Conservation (phyloP, 2,113 vertebrate species). For the Pygoscelis antarcticus region DNA sequence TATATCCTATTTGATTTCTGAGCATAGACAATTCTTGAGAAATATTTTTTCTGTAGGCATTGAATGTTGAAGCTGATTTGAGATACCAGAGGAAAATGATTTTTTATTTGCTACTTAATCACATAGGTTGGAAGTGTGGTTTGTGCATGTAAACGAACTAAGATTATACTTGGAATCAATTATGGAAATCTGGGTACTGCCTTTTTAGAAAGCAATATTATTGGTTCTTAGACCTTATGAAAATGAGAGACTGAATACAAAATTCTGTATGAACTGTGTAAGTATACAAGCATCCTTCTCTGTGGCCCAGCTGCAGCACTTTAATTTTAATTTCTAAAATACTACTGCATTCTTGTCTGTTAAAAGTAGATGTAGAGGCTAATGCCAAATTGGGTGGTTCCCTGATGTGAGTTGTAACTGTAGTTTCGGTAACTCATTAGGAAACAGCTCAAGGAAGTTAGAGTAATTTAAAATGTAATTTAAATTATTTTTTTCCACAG, state of each 20-base stretch:
- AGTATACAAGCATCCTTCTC: not conserved
- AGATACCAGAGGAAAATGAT: not conserved
- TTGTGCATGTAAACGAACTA: not conserved
- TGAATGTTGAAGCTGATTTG: not conserved
- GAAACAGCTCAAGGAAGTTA: conserved; percentile 14
- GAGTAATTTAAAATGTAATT: not conserved
- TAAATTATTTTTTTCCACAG: not conserved
- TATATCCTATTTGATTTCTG: not conserved
- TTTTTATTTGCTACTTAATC: not conserved
- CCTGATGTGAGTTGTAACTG: not conserved
- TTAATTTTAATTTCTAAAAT: not conserved
- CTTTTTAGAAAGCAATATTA: not conserved
- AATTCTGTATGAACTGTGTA: not conserved
- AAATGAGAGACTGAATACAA: not conserved
- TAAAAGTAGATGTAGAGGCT: not conserved
- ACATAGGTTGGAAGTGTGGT: not conserved
- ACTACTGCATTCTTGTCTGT: not conserved
- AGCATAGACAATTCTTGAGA: not conserved
- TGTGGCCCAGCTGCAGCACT: not conserved
- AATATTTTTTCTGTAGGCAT: not conserved
- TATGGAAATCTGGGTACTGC: not conserved
- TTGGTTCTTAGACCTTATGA: not conserved
- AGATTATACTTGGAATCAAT: not conserved
- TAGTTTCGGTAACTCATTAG: not conserved
- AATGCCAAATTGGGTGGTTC: not conserved